Percentiles rank a stretch among this genome's conserved stretches.
phyloP scores from a whole-genome alignment of 2,797 vertebrate species.

The Sternotherus odoratus region DNA sequence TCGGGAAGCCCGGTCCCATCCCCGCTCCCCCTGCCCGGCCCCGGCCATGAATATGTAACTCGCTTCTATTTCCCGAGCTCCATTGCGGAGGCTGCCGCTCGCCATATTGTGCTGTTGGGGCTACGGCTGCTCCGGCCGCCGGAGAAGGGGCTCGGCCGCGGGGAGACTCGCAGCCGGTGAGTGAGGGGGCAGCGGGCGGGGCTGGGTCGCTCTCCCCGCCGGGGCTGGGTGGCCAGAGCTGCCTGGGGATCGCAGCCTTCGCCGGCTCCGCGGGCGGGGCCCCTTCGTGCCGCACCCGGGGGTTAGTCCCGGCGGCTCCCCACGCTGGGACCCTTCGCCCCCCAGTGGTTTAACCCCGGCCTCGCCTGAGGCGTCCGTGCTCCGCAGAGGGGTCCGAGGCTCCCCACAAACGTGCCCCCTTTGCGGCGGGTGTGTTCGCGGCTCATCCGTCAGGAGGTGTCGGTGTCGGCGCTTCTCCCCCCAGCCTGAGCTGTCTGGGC shows the following conservation, averaged over 20 bases:
- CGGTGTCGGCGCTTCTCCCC: not conserved
- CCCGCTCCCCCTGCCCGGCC: slow-evolving; percentile 59
- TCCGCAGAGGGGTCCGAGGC: not conserved
- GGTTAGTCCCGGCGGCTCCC: not conserved
- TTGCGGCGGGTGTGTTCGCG: not conserved
- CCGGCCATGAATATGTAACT: slow-evolving; percentile 78
- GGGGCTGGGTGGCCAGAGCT: not conserved
- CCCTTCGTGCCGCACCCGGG: not conserved
- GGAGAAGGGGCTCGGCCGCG: not conserved
- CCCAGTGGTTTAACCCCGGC: not conserved
- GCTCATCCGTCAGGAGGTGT: not conserved
- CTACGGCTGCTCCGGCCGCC: slow-evolving; percentile 42
- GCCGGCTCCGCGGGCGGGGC: not conserved
- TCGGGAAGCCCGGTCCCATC: not conserved
- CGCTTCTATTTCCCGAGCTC: slow-evolving; percentile 87
- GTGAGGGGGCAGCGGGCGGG: not conserved
- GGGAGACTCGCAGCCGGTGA: not conserved
- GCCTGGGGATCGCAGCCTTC: not conserved
- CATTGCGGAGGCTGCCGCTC: slow-evolving; percentile 80
- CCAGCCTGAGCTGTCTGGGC: not conserved
- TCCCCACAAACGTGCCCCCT: not conserved
- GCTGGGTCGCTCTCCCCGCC: not conserved
- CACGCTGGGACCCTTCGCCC: too few species aligned
- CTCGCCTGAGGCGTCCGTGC: not conserved
- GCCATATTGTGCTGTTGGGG: slow-evolving; percentile 90